Evolutionary conservation across 2,797 vertebrate genomes (phyloP), one percentile per base, ranked within the genome.

Genomic region (Eleutherodactylus coqui): DNA sequence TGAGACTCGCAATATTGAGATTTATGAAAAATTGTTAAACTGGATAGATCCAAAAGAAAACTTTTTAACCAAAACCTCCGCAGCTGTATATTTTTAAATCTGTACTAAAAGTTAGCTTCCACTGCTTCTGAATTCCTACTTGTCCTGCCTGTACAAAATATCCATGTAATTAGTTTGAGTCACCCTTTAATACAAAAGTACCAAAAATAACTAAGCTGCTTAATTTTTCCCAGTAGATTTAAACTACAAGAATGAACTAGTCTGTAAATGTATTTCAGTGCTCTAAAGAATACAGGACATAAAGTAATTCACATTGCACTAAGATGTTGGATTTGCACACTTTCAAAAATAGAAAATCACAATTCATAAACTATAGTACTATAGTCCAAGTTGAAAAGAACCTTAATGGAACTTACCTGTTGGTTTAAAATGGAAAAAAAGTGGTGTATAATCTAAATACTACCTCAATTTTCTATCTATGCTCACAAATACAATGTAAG

Each of bases 111-210:
- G 36, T 60, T 38, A 79, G 41, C 60, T 79, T 62, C 64, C n/a
- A 45, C 27, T 38, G 49, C 32, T n/a, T 69, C n/a, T 13, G 17
- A 70, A 70, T 70, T 51, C 9, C 11, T 51, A 11, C 62, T 47
- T 24, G 27, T 67, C 43, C 41, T 82, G 62, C 21, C 67, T 70
- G 45, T 82, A 70, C 29, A 49, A 70, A 69, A 47, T 51, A 82
- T 82, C 62, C 62, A 64, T 82, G 13, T 69, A 81, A 81, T 81
- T 81, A 81, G 79, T 70, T 70, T 70, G 79, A 82, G 45, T 70
- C 79, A 82, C 45, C 62, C 79, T 82, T 69, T 70, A 69, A 82
- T 82, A 53, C 47, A 72, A 64, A 82, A 72, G 47, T 72, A 53
- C 64, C 64, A 70, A 82, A 82, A 82, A 82, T 82, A 82, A 82